These are phyloP conservation scores for Meloe dianella DNA, from an alignment of 2,888 invertebrate species.

Conservation along the genomic window DNA sequence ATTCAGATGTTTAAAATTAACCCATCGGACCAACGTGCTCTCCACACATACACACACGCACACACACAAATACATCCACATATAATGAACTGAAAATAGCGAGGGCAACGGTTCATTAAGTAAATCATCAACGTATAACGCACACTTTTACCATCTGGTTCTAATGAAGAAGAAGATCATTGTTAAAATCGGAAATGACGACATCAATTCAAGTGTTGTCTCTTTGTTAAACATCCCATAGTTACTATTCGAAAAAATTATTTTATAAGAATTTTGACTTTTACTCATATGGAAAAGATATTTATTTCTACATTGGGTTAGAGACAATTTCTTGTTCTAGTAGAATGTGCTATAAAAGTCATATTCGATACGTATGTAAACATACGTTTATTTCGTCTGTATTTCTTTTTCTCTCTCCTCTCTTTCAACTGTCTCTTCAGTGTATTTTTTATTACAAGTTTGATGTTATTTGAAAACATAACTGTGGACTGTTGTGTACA, in stretches of 20 bases:
- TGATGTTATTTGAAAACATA: conserved; percentile 32
- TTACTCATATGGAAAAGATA: background rate
- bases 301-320: background rate
- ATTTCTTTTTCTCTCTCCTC: background rate
- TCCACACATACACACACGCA: conserved; percentile 34
- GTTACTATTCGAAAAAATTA: background rate
- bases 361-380: background rate
- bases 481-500: conserved; percentile 43
- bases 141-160: conserved; percentile 46
- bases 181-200: conserved; percentile 15
- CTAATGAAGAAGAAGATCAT: conserved; percentile 41
- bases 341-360: background rate
- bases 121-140: conserved; percentile 49
- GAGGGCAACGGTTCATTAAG: conserved; percentile 54
- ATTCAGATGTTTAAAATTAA: conserved; percentile 52
- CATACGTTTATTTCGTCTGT: background rate
- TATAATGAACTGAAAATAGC: conserved; percentile 50
- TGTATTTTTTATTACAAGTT: background rate
- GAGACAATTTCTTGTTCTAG: background rate
- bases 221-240: background rate
- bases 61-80: conserved; percentile 23
- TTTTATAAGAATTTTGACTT: background rate
- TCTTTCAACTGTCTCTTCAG: background rate
- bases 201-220: background rate
- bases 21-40: conserved; percentile 46